Percentiles rank a stretch among this genome's conserved stretches.
phyloP scores from a whole-genome alignment of 23 tunicate genomes.

The Trididemnum clinides region DNA sequence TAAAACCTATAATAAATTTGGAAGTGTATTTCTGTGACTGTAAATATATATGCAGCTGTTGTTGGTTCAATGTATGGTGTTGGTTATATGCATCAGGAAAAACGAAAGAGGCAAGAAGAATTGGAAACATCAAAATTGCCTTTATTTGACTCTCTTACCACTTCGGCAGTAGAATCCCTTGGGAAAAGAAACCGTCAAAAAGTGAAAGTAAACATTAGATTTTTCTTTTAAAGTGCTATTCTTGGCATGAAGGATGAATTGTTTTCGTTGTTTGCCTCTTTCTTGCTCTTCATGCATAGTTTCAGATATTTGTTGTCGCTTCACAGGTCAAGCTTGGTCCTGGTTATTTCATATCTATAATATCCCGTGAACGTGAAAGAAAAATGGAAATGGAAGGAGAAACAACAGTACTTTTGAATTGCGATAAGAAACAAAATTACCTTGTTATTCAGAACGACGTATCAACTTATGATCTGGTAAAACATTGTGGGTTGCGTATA shows the following conservation, averaged over 20 bases:
- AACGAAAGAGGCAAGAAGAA: neutral
- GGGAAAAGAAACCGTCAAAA: neutral
- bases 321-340: neutral
- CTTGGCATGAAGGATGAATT: neutral
- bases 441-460: neutral
- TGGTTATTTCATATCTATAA: neutral
- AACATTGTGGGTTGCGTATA: no score
- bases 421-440: neutral
- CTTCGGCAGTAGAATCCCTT: neutral
- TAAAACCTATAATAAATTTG: no score
- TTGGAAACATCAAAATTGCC: neutral
- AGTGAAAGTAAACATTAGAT: neutral
- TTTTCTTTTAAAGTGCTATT: neutral
- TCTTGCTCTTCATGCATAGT: neutral
- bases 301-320: neutral
- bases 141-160: neutral
- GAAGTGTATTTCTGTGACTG: no score
- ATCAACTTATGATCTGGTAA: constrained; percentile 45
- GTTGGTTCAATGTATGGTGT: neutral
- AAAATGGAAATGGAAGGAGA: constrained; percentile 16
- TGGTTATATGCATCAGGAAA: neutral
- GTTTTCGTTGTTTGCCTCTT: no score
- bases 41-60: neutral
- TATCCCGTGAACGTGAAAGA: neutral
- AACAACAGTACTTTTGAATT: constrained; percentile 6